Evolutionary conservation across 2,888 invertebrate species (phyloP).

Genomic region (Punctoribates punctum): DNA sequence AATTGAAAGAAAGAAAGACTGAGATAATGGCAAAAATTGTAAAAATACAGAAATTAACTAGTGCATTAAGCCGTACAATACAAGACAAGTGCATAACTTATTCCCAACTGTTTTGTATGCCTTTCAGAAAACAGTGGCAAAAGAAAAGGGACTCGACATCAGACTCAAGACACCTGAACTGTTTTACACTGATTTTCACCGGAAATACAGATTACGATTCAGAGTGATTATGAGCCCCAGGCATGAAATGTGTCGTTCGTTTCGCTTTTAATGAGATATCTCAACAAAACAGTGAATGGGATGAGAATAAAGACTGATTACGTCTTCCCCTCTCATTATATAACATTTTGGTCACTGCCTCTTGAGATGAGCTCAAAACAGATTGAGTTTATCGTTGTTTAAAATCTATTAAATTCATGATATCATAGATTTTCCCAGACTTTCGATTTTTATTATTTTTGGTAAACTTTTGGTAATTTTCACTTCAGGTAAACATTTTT

Average conservation of each 20-base stretch:
- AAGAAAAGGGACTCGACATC: neutral
- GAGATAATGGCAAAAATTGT: neutral
- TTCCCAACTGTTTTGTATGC: neutral
- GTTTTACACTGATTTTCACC: conserved; percentile 1
- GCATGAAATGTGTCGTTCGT: conserved; percentile 3
- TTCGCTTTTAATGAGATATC: conserved; percentile 14
- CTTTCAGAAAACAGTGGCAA: neutral
- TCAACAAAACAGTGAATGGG: neutral
- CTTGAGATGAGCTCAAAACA: too few species aligned
- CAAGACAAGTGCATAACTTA: neutral
- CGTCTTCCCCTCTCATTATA: neutral
- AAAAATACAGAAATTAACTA: neutral
- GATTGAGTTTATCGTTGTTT: too few species aligned
- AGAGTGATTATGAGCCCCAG: neutral
- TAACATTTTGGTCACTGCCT: neutral
- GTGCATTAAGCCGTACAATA: conserved; percentile 15
- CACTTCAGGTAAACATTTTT: too few species aligned
- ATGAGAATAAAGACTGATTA: neutral
- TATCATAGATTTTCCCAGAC: too few species aligned
- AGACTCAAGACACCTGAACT: neutral
- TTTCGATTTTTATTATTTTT: too few species aligned
- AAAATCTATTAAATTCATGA: too few species aligned
- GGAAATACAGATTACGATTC: conserved; percentile 19
- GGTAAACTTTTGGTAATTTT: too few species aligned
- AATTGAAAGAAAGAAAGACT: conserved; percentile 12